phyloP scores from a whole-genome alignment of 2,797 vertebrate species.

The Xenentodon cancila region DNA sequence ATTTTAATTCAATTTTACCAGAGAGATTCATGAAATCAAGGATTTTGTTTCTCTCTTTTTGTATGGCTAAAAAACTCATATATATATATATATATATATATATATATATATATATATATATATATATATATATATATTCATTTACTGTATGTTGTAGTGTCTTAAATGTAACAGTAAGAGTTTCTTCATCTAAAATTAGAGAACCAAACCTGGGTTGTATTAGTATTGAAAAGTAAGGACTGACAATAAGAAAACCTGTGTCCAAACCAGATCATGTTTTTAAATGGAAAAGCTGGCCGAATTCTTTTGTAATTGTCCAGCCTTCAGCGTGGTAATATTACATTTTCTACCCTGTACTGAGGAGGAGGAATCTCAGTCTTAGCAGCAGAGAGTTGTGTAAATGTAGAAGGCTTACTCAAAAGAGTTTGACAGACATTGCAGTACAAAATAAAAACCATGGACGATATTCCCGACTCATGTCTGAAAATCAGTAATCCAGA shows the following conservation, averaged over 20 bases:
- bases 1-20: no score
- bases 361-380: slow-evolving; percentile 20
- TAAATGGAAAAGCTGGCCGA: slow-evolving; percentile 3
- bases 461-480: slow-evolving; percentile 69
- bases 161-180: not conserved
- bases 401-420: slow-evolving; percentile 56
- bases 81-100: no score
- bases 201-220: slow-evolving; percentile 1
- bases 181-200: not conserved
- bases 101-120: no score
- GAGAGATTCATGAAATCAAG: no score
- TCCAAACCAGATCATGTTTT: not conserved
- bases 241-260: slow-evolving; percentile 16
- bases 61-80: no score
- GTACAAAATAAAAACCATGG: slow-evolving; percentile 66
- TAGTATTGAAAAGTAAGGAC: slow-evolving; percentile 1
- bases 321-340: no score
- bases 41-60: no score
- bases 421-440: slow-evolving; percentile 70
- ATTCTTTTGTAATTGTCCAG: slow-evolving; percentile 9
- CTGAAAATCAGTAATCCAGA: slow-evolving; percentile 80
- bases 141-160: no score
- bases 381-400: slow-evolving; percentile 49
- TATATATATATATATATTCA: no score
- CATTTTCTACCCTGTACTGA: no score